A percentile compares a stretch with the other conserved stretches of the same genome.
Evolutionary conservation across 2,888 invertebrate species (phyloP).

Genomic region (Ophioninae sp.): DNA sequence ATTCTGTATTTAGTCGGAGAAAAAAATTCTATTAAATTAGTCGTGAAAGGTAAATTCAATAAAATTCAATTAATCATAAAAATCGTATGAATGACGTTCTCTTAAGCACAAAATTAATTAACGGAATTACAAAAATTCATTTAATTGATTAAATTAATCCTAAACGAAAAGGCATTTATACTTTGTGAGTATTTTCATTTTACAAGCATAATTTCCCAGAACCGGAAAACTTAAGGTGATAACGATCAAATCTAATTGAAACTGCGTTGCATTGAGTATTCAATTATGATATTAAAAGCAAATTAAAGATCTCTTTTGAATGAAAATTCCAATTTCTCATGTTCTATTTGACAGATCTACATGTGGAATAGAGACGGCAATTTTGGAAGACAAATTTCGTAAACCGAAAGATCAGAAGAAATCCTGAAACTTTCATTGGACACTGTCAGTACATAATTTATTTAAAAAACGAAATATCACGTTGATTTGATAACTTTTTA

Average conservation of each 20-base stretch:
- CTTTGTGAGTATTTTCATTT: not conserved
- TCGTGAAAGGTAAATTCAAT: too few species aligned
- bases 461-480: not conserved
- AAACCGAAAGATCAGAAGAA: not conserved
- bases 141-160: too few species aligned
- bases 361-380: not conserved
- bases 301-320: not conserved
- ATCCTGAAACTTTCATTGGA: too few species aligned
- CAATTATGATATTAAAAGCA: not conserved
- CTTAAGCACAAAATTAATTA: too few species aligned
- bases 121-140: too few species aligned
- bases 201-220: not conserved
- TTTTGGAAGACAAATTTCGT: not conserved
- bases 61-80: too few species aligned
- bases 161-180: too few species aligned
- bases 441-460: not conserved
- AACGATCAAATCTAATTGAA: too few species aligned
- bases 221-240: too few species aligned
- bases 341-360: not conserved
- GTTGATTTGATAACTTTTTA: not conserved
- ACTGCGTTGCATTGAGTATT: not conserved
- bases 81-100: too few species aligned
- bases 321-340: not conserved
- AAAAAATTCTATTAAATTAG: too few species aligned
- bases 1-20: not conserved